phyloP scores from a whole-genome alignment of 2,888 invertebrate genomes.

The Calephelis perditalis region DNA sequence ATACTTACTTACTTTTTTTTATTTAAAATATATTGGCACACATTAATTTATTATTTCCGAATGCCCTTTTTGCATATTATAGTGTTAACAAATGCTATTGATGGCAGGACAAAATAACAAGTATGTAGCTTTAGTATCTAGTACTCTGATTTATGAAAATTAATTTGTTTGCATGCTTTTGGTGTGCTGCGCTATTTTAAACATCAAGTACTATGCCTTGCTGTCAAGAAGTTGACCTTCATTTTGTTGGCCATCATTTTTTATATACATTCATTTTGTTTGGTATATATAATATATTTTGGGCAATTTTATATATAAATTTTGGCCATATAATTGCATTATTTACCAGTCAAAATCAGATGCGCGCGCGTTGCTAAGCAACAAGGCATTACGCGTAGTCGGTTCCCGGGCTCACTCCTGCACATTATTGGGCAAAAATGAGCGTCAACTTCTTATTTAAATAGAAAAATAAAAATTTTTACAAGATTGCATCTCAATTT shows the following conservation, averaged over 20 bases:
- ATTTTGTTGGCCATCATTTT: slow-evolving; percentile 93
- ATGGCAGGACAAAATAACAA: slow-evolving; percentile 11
- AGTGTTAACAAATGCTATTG: slow-evolving; percentile 8
- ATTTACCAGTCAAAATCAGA: slow-evolving; percentile 55
- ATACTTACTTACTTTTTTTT: too few species aligned
- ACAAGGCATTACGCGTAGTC: slow-evolving; percentile 70
- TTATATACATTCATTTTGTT: slow-evolving; percentile 79
- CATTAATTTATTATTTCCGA: too few species aligned
- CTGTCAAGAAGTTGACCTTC: slow-evolving; percentile 97
- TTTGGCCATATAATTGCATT: slow-evolving; percentile 70
- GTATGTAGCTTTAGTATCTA: slow-evolving; percentile 33
- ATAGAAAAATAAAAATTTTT: slow-evolving; percentile 63
- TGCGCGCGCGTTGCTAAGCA: slow-evolving; percentile 67
- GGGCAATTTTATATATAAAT: slow-evolving; percentile 65
- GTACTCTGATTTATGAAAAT: slow-evolving; percentile 45
- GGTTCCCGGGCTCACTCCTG: slow-evolving; percentile 74
- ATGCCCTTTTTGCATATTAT: background rate
- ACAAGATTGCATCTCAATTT: slow-evolving; percentile 74
- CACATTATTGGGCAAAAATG: slow-evolving; percentile 86
- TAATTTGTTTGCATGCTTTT: slow-evolving; percentile 69
- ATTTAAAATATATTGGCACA: too few species aligned
- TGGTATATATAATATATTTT: slow-evolving; percentile 74
- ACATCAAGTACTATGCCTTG: slow-evolving; percentile 77
- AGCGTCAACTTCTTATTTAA: slow-evolving; percentile 90
- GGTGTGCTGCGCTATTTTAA: slow-evolving; percentile 70